phyloP scores from a whole-genome alignment of 2,113 vertebrate genomes.

The Prunella himalayana region DNA sequence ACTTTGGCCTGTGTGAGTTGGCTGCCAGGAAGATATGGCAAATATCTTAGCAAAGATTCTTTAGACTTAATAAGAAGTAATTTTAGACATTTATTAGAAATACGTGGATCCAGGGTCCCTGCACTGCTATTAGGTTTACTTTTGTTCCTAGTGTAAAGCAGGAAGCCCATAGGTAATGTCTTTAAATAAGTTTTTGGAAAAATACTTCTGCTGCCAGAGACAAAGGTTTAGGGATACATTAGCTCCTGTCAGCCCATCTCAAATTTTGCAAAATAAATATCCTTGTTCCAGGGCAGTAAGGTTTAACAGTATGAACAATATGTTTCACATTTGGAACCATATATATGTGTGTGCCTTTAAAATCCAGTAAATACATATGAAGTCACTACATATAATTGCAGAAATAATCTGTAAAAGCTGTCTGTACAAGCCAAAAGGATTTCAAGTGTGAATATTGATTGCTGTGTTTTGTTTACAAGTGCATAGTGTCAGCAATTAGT shows the following conservation, averaged over 20 bases:
- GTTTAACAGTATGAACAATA: neutral
- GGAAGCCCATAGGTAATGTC: neutral
- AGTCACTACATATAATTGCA: neutral
- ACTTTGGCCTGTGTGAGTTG: neutral
- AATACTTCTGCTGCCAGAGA: neutral
- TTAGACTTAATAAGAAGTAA: neutral
- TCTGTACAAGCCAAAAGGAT: neutral
- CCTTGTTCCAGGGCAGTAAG: neutral
- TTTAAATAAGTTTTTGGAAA: neutral
- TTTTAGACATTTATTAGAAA: neutral
- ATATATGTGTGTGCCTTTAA: neutral
- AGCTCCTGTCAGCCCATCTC: neutral
- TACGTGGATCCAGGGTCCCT: neutral
- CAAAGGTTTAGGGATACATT: neutral
- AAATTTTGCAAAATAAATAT: neutral
- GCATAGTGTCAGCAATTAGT: slow-evolving; percentile 48
- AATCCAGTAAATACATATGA: neutral
- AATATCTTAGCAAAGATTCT: neutral
- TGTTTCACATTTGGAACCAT: neutral
- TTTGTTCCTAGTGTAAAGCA: neutral
- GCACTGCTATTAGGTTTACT: neutral
- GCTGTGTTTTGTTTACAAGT: slow-evolving; percentile 32
- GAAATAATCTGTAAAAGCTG: neutral
- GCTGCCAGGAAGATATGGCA: neutral
- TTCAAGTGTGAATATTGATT: neutral